A percentile compares a stretch with the other conserved stretches of the same genome.
These are phyloP conservation scores for Perca schrenkii DNA, from an alignment of 2,113 vertebrate species.

Conservation along the genomic window DNA sequence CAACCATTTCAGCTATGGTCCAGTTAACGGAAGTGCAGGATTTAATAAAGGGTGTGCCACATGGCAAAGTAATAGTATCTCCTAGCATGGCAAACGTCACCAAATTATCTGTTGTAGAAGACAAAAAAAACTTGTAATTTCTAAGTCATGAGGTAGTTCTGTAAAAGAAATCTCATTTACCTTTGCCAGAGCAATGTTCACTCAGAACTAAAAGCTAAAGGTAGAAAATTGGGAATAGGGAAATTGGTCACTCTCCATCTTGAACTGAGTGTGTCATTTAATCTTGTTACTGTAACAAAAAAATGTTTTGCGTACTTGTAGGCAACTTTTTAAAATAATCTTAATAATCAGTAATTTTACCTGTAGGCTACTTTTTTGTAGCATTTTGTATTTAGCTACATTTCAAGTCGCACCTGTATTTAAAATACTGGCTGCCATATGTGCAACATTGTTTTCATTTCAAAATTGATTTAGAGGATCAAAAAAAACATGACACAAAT, in stretches of 20 bases:
- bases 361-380: no score
- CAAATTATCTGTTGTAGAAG: conserved; percentile 20
- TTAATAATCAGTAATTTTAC: background rate
- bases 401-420: no score
- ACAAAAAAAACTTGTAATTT: background rate
- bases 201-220: background rate
- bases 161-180: background rate
- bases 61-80: conserved; percentile 60
- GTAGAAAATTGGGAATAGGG: background rate
- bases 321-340: background rate
- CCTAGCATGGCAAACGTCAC: conserved; percentile 34
- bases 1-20: background rate
- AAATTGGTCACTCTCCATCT: background rate
- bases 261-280: background rate
- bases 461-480: no score
- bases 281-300: background rate
- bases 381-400: no score
- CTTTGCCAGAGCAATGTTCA: background rate
- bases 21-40: conserved; percentile 65
- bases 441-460: no score
- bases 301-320: background rate
- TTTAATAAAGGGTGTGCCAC: conserved; percentile 26
- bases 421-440: no score
- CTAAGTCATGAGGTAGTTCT: background rate
- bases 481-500: no score